Evolutionary conservation across 2,888 invertebrate species (phyloP), one percentile per base, ranked within the genome.

Genomic region (Netelia inedita): DNA sequence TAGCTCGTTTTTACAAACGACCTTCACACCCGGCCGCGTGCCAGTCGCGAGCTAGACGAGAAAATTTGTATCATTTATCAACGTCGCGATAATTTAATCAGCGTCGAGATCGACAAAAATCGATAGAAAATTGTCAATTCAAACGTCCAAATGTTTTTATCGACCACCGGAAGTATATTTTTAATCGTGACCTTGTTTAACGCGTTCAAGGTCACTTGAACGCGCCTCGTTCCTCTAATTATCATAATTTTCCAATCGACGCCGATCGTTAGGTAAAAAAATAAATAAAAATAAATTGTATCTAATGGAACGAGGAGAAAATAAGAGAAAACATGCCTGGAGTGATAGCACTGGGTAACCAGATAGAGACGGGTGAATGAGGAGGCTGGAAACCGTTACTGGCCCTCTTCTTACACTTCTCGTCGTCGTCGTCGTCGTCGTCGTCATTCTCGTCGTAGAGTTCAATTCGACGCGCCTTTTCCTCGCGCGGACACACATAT

Each of bases 301-400:
- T 57, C 57, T 21, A 57, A 57, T 57, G 19, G 19, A 11, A 9
- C 57, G 19, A 57, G 14, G 57, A 57, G 57, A 57, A 57, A 57
- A 57, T 57, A 57, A 57, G 57, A 57, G 57, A 57, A 57, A 57
- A 57, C 21, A 57, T 2, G 57, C 9, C 5, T 28, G 1, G 57
- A 5, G 57, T 6, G 57, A 57, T 57, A 57, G 19, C 19, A 9
- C 28, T 3, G 55, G 9, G 57, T 19, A 57, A 57, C 21, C 57
- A 57, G 57, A 57, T 57, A 57, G 16, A 57, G 57, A 57, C 21
- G 63, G 14, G 2, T 73, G 14, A 35, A 53, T 23, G 53, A 55
- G 41, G 80, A 69, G 82, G 83, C 78, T 82, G 83, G 72, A 59
- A 87, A 87, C 88, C 88, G 88, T 88, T 88, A 88, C 80, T 82